phyloP scores from a whole-genome alignment of 1,140 invertebrate species.

The Diabrotica undecimpunctata region DNA sequence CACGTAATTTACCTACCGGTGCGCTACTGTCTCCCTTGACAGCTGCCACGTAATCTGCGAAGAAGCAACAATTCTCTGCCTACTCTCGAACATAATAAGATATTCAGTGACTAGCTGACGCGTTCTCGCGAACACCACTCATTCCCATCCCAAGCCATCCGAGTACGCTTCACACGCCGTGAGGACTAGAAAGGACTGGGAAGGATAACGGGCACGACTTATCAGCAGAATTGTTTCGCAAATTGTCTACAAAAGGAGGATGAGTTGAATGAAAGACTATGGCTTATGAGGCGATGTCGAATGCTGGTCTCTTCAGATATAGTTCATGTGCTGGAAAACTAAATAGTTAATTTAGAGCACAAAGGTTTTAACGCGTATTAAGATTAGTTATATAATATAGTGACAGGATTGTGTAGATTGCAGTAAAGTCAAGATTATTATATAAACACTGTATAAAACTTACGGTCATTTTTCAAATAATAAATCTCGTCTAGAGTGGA shows the following conservation, averaged over 20 bases:
- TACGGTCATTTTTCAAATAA: no score
- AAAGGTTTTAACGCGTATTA: no score
- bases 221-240: neutral
- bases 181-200: neutral
- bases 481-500: no score
- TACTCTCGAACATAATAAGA: neutral
- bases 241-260: neutral
- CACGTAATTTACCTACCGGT: neutral
- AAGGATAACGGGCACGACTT: neutral
- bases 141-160: neutral
- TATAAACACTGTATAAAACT: no score
- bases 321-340: no score
- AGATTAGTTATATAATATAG: no score
- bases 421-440: no score
- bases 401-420: no score
- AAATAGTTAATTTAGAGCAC: no score
- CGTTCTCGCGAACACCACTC: neutral
- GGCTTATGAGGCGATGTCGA: no score
- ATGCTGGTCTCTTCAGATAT: no score
- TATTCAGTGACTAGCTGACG: constrained; percentile 1
- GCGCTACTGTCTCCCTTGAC: neutral
- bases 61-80: neutral
- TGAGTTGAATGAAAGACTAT: neutral
- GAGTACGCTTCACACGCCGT: neutral
- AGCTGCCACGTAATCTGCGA: neutral